Evolutionary conservation across 2,113 vertebrate genomes (phyloP), one percentile per base, ranked within the genome.

Genomic region (Toxotes jaculatrix): DNA sequence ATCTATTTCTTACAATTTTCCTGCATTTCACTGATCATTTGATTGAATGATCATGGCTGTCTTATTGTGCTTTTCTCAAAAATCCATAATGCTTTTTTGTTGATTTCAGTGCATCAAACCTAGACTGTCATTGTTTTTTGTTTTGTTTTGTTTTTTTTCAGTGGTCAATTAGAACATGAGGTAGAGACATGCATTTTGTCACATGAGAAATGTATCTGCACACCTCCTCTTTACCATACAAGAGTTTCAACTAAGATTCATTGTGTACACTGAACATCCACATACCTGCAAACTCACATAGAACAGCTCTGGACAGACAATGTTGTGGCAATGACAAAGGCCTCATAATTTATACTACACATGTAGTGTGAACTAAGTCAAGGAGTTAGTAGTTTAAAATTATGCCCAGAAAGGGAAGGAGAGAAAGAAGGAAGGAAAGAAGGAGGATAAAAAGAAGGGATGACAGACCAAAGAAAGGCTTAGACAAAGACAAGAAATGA

Each of bases 51-150:
- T 69, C 34, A 43, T 64, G 16, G 53, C 49, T 87, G 36, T 19
- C 8, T 72, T 77, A 68, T 89, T 93, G 91, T 94, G 93, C 93
- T 94, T 93, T 66, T 88, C 36, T 74, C 5, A 49, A 62, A 71
- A 82, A 60, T 49, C 56, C 9, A 45, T 65, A 78, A 66, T 63
- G 17, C 38, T 72, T 82, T 27, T 84, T 76, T 61, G 63, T 72
- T 82, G 51, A 55, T 74, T 80, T 84, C 61, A 74, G 49, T 66
- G 51, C 83, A 84, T 76, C n/a, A 60, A 72, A 77, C 27, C 43
- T 1, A 23, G 47, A 60, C 51, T 53, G 23, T 72, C 31, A 23
- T 43, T 85, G 47, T 27, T 27, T 27, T 27, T 27, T 27, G 27
- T 27, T 27, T 45, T 13, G 14, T 47, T 47, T 84, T n/a, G n/a